Conservation (phyloP, 2,888 invertebrate genomes). For the Eilema caniola region DNA sequence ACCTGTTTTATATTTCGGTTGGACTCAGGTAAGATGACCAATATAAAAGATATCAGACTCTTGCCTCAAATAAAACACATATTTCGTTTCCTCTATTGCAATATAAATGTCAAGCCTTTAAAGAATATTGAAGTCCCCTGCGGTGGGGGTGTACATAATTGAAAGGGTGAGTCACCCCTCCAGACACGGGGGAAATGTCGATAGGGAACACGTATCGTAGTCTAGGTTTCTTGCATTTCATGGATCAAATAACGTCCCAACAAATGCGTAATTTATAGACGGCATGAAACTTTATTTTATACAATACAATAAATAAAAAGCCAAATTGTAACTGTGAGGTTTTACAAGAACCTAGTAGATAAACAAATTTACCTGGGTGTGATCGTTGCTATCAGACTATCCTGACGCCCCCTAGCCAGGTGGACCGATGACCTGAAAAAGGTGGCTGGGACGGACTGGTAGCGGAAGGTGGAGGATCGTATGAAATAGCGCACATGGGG, state of each 20-base stretch:
- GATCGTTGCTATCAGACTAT: no score
- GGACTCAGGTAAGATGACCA: not conserved
- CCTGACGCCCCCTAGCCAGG: no score
- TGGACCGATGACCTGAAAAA: no score
- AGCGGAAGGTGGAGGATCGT: no score
- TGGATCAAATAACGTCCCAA: not conserved
- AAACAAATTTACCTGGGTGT: no score
- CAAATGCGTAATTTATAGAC: not conserved
- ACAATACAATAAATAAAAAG: no score
- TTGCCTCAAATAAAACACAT: not conserved
- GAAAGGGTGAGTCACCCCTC: slow-evolving; percentile 71
- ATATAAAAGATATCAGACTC: not conserved
- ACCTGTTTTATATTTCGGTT: not conserved
- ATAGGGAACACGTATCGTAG: slow-evolving; percentile 47
- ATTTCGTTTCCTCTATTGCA: slow-evolving; percentile 2
- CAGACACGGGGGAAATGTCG: slow-evolving; percentile 66
- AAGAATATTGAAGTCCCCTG: slow-evolving; percentile 37
- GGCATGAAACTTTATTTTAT: not conserved
- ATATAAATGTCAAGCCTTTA: slow-evolving; percentile 20
- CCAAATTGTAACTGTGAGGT: no score
- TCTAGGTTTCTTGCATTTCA: slow-evolving; percentile 30
- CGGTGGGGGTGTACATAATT: slow-evolving; percentile 60
- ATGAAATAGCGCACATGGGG: no score
- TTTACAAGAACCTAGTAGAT: no score
- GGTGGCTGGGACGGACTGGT: no score